Base-by-base conservation (phyloP, 2,888 invertebrate genomes). In the Luperina nickerlii region DNA sequence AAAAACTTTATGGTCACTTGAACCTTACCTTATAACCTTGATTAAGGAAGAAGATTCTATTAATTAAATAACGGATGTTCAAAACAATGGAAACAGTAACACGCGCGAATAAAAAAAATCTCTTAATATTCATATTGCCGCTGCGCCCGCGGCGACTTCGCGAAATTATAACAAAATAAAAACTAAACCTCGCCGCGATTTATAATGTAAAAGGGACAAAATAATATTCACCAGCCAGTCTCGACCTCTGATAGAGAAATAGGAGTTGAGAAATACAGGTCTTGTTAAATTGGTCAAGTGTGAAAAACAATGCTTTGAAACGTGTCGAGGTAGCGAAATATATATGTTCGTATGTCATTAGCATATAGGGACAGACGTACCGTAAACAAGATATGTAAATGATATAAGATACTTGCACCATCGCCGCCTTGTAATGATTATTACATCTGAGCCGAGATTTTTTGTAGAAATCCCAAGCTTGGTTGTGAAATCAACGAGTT, bases 141-240 rank as follows among this genome's bases (percentile, higher is more conserved):
- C 92, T 91, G 91, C 91, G 96, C 96, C 95, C 89, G 95, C 93
- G 95, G 96, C 95, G 92, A 92, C 94, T 94, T 93, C 94, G 95
- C 94, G 93, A 95, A 96, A 96, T 96, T 96, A 96, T 96, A 95
- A 95, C 95, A 94, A 96, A 96, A 96, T 95, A 96, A 96, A 95
- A 96, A 95, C 94, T 92, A 92, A 93, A 93, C 92, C 82, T 90
- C 84, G 84, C 90, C 88, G 89, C 90, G 94, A 95, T 95, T 96
- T 96, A 95, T 95, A 95, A 92, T 93, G 92, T 92, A 95, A 95
- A 95, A 95, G 89, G 91, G 91, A 92, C 90, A 95, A 94, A 93
- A 91, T 88, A 85, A 89, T 80, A 79, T 13, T 79, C 51, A 72
- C 95, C 94, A 92, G 70, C 86, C 76, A 88, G 83, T 45, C 62